Evolutionary conservation across 1,140 invertebrate genomes (phyloP).

Genomic region (Hydropsyche tenuis): DNA sequence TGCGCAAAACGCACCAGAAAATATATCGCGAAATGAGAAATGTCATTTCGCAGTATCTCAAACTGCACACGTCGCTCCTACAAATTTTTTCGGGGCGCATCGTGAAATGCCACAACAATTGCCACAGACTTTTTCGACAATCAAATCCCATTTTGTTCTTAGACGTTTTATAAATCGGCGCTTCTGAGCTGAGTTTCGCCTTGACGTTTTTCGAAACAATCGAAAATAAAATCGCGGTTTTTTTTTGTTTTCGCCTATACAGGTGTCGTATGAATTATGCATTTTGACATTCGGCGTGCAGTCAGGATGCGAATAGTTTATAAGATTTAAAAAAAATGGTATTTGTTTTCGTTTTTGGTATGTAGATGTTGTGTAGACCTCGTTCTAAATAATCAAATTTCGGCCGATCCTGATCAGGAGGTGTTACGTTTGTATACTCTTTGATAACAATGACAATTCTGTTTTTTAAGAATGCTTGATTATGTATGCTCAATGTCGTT

Average conservation of each 20-base stretch:
- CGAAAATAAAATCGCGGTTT: no score
- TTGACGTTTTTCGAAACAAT: no score
- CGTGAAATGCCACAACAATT: slow-evolving; percentile 13
- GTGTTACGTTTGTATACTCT: background rate
- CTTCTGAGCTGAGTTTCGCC: no score
- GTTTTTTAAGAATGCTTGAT: background rate
- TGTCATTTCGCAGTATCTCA: no score
- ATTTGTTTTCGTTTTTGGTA: background rate
- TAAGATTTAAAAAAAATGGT: no score
- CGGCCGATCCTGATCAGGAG: background rate
- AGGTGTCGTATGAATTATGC: slow-evolving; percentile 18
- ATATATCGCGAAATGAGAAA: no score
- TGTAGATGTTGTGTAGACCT: background rate
- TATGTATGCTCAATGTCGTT: no score
- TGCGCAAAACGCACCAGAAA: no score
- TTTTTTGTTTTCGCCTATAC: background rate
- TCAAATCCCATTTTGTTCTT: background rate
- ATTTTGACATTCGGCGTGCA: slow-evolving; percentile 1
- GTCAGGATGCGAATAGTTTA: no score
- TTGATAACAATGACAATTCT: slow-evolving; percentile 3
- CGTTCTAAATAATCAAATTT: background rate
- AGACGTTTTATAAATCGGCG: no score
- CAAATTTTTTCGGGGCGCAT: background rate
- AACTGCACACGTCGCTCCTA: no score
- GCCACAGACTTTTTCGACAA: background rate